Base-by-base conservation (phyloP, 2,888 invertebrate genomes). In the Entomobrya proxima region DNA sequence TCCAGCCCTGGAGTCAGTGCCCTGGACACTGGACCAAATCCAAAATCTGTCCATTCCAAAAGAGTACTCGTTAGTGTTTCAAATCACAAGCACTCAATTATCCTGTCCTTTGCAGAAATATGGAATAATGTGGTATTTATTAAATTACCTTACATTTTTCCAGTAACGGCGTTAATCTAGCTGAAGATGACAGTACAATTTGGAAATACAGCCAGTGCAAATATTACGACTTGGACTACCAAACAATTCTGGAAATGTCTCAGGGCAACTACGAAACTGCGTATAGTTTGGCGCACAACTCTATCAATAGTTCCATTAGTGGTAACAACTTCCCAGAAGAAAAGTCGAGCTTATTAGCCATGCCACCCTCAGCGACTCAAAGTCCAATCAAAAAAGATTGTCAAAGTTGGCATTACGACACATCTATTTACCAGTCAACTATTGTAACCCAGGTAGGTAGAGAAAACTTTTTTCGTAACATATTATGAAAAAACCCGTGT, bases 21-120 rank as follows among this genome's bases (percentile, higher is more conserved):
- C 58, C 24, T 89, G 89, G 90, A 88, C 84, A 30, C 11, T 44
- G 75, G 89, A 88, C 47, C 85, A 90, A 81, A 88, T 89, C 35
- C 81, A 85, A 58, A 89, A 89, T 69, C 74, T 90, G 40, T 88
- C 89, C 40, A 88, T 90, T 79, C 90, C 90, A 21, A 80, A 44
- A 82, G 15, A 44, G n/a, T 58, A 18, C 18, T 35, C 79, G 52
- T 58, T 13, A 58, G 74, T 37, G 67, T 40, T 40, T 40, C n/a
- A 61, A 30, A 30, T 1, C n/a, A 5, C 1, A 61, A 61, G 4
- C 55, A 18, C 11, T 21, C 24, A 24, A 58, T 21, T 24, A 58
- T 40, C 15, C 15, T 55, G 30, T 6, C 7, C 4, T 27, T 6
- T 9, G 27, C 64, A 11, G n/a, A n/a, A n/a, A n/a, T n/a, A n/a